Evolutionary conservation across 2,888 invertebrate genomes (phyloP).

Genomic region (Agrochola litura): DNA sequence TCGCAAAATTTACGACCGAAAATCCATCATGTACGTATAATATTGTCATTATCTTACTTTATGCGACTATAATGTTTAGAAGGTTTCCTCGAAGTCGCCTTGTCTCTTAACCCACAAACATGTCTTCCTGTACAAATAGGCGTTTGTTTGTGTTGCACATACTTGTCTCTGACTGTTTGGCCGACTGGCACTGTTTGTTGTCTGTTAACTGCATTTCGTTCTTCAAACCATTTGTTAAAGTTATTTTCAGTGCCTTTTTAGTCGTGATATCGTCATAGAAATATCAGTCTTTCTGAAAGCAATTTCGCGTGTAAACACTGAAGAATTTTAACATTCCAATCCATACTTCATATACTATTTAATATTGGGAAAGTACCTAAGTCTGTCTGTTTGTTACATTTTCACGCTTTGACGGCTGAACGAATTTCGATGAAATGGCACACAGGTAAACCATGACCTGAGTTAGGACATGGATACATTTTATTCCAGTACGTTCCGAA

Average conservation of each 20-base stretch:
- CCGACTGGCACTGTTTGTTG: slow-evolving; percentile 25
- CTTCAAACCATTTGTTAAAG: neutral
- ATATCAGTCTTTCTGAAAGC: neutral
- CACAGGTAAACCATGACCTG: too few relatives aligned
- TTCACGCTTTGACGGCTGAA: too few relatives aligned
- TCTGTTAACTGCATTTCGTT: slow-evolving; percentile 27
- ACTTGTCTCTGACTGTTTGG: slow-evolving; percentile 31
- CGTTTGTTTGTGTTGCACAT: slow-evolving; percentile 47
- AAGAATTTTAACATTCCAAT: too few relatives aligned
- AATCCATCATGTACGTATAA: slow-evolving; percentile 47
- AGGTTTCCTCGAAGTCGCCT: slow-evolving; percentile 33
- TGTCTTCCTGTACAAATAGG: slow-evolving; percentile 57
- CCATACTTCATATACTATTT: too few relatives aligned
- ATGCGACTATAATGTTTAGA: slow-evolving; percentile 44
- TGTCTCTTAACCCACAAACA: slow-evolving; percentile 46
- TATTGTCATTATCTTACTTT: slow-evolving; percentile 57
- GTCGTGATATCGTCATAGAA: neutral
- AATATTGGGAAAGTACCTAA: too few relatives aligned
- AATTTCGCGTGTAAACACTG: neutral
- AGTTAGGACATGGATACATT: too few relatives aligned
- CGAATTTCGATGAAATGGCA: too few relatives aligned
- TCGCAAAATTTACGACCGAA: slow-evolving; percentile 52
- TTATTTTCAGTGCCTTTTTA: slow-evolving; percentile 11
- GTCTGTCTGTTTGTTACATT: too few relatives aligned
- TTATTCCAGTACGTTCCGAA: too few relatives aligned